Conservation (phyloP, 1,140 invertebrate genomes). For the Lutraria rhynchaena region DNA sequence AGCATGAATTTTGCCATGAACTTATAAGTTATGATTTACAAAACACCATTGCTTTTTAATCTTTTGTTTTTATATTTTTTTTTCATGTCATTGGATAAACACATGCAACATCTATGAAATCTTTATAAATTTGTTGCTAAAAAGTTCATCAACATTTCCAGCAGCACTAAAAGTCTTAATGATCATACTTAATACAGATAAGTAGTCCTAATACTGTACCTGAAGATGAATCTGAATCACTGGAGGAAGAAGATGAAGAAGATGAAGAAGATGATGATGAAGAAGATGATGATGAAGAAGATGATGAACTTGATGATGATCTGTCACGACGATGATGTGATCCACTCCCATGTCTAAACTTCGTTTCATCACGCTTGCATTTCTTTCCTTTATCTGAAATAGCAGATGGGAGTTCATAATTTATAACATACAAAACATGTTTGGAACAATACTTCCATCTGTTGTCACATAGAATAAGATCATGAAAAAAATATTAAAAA, state of each 20-base stretch:
- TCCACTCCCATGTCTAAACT: too few species aligned
- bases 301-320: constrained; percentile 35
- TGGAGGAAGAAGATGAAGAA: constrained; percentile 40
- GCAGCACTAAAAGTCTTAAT: background rate
- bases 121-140: background rate
- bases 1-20: too few species aligned
- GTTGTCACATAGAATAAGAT: too few species aligned
- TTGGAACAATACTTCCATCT: too few species aligned
- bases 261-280: too few species aligned
- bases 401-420: too few species aligned
- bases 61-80: background rate
- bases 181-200: background rate
- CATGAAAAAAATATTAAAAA: too few species aligned
- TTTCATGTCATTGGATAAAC: background rate
- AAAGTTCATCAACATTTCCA: background rate
- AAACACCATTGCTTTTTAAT: too few species aligned
- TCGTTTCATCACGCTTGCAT: too few species aligned
- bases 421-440: too few species aligned
- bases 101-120: background rate
- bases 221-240: constrained; percentile 48
- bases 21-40: too few species aligned
- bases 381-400: too few species aligned
- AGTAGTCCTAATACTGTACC: background rate
- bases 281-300: constrained; percentile 38
- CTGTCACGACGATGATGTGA: background rate